A percentile compares a stretch with the other conserved stretches of the same genome.
Evolutionary conservation across 2,888 invertebrate species (phyloP).

Genomic region (Spisula subtruncata): DNA sequence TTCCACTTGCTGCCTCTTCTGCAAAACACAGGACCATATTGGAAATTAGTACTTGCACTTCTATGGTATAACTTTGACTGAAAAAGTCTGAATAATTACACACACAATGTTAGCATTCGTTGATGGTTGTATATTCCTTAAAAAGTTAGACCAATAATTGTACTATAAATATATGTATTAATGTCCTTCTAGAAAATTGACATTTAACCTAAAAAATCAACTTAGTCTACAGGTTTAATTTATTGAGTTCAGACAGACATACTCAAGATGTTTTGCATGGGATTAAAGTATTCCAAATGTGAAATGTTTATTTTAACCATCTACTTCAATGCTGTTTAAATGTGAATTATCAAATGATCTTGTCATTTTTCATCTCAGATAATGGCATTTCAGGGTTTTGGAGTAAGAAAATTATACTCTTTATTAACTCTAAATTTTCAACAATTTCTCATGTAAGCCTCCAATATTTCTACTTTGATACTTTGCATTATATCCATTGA

Average conservation of each 20-base stretch:
- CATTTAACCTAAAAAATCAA: no score
- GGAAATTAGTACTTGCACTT: no score
- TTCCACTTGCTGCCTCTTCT: no score
- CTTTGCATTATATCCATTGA: neutral
- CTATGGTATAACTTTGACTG: no score
- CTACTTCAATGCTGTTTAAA: neutral
- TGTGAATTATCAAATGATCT: neutral
- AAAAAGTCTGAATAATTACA: no score
- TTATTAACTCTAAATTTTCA: neutral
- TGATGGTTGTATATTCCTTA: no score
- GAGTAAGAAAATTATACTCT: neutral
- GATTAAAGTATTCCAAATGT: neutral
- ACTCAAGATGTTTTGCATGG: neutral
- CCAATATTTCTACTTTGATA: neutral
- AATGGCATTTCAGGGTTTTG: conserved; percentile 9
- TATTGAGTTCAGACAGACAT: neutral
- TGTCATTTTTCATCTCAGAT: neutral
- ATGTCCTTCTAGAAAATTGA: no score
- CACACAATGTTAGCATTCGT: no score
- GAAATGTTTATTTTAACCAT: neutral
- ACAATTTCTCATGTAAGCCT: neutral
- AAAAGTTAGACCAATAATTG: no score
- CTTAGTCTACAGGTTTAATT: no score
- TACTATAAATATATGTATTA: no score
- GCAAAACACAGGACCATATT: no score